These are phyloP conservation scores for Steromphala cineraria DNA, from an alignment of 2,888 invertebrate species.

Conservation along the genomic window DNA sequence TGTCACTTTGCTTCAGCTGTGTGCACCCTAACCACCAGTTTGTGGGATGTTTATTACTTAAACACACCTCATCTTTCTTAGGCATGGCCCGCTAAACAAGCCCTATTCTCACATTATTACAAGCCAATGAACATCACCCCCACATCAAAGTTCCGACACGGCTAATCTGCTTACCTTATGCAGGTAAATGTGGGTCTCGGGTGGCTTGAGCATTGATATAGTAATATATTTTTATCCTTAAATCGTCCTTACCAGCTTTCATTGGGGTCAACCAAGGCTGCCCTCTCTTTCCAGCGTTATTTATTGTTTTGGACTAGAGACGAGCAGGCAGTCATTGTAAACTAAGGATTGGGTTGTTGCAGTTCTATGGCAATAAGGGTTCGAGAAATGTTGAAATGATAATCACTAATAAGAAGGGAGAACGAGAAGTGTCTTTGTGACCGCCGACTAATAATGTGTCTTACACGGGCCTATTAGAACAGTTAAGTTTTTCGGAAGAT, in stretches of 20 bases:
- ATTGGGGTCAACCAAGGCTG: not conserved
- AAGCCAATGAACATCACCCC: not conserved
- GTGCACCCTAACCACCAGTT: not conserved
- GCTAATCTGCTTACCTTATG: not conserved
- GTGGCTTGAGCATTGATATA: not conserved
- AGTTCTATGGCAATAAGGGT: too few species aligned
- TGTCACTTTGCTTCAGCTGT: not conserved
- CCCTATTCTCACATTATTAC: not conserved
- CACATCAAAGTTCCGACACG: conserved; percentile 5
- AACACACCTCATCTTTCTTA: not conserved
- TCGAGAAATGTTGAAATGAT: too few species aligned
- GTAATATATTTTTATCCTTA: not conserved
- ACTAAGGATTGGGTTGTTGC: too few species aligned
- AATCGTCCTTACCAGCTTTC: not conserved
- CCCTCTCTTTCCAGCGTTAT: not conserved
- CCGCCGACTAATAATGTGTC: too few species aligned
- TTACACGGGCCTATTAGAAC: too few species aligned
- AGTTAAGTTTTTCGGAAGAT: too few species aligned
- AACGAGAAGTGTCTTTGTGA: too few species aligned
- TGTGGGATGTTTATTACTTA: conserved; percentile 7
- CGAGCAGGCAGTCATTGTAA: too few species aligned
- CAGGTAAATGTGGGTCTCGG: not conserved
- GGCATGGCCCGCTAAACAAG: not conserved
- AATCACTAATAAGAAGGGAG: too few species aligned
- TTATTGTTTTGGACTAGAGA: not conserved